Conservation (phyloP, 2,113 vertebrate genomes). For the Protobothrops flavoviridis region DNA sequence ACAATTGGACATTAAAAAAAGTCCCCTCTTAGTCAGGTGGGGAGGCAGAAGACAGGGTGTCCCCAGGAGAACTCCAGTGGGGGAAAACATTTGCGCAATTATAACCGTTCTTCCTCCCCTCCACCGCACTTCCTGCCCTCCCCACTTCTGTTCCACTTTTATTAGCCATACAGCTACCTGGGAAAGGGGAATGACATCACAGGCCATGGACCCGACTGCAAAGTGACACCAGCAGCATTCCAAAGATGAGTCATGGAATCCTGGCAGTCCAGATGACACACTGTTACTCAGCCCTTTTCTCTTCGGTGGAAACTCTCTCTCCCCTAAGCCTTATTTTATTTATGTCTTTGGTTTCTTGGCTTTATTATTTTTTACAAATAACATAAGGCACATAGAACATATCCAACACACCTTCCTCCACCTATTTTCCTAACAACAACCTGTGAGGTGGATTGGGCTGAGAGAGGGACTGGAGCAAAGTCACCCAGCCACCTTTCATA, state of each 20-base stretch:
- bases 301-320: neutral
- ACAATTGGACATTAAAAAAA: slow-evolving; percentile 21
- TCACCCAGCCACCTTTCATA: neutral
- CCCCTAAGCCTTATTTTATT: neutral
- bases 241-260: neutral
- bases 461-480: neutral
- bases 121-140: neutral
- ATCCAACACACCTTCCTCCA: neutral
- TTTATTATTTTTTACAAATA: neutral
- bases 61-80: neutral
- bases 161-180: neutral
- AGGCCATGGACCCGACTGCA: neutral
- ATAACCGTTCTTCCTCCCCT: neutral
- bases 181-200: neutral
- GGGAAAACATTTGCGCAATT: neutral
- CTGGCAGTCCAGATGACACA: neutral
- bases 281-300: neutral
- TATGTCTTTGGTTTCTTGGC: neutral
- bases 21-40: neutral
- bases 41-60: neutral
- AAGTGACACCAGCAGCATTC: neutral
- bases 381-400: neutral
- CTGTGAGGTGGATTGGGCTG: neutral
- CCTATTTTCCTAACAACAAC: neutral
- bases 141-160: neutral